Percentiles rank a stretch among this genome's conserved stretches.
Conservation (phyloP, 1,140 invertebrate species). For the Choristoneura fumiferana region DNA sequence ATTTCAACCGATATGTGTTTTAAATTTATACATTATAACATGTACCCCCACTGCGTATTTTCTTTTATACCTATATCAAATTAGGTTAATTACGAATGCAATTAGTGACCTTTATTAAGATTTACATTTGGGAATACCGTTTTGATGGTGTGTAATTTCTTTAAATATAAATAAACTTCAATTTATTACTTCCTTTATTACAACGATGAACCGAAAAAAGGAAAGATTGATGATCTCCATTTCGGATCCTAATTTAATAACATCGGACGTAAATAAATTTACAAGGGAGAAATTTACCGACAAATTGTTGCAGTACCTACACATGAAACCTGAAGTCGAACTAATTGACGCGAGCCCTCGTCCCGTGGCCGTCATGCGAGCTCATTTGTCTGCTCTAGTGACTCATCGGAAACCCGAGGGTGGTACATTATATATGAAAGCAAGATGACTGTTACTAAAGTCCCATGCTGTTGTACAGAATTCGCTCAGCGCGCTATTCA, state of each 20-base stretch:
- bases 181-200: neutral
- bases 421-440: constrained; percentile 40
- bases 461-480: constrained; percentile 13
- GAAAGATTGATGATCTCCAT: constrained; percentile 15
- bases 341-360: constrained; percentile 37
- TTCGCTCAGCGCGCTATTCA: neutral
- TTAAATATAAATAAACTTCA: too few species aligned
- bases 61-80: too few species aligned
- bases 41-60: too few species aligned
- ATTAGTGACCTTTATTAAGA: too few species aligned
- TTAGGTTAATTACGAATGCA: too few species aligned
- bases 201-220: constrained; percentile 2
- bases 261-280: constrained; percentile 11
- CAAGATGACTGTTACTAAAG: constrained; percentile 45
- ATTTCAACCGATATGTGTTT: too few species aligned
- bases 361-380: constrained; percentile 28
- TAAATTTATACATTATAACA: too few species aligned
- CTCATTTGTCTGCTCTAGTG: constrained; percentile 52
- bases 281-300: constrained; percentile 6
- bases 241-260: constrained; percentile 8
- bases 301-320: constrained; percentile 7
- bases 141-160: too few species aligned
- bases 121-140: too few species aligned
- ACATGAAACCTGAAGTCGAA: constrained; percentile 13
- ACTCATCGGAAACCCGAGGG: constrained; percentile 56